phyloP scores from a whole-genome alignment of 2,797 vertebrate species.

The Carcharodon carcharias region DNA sequence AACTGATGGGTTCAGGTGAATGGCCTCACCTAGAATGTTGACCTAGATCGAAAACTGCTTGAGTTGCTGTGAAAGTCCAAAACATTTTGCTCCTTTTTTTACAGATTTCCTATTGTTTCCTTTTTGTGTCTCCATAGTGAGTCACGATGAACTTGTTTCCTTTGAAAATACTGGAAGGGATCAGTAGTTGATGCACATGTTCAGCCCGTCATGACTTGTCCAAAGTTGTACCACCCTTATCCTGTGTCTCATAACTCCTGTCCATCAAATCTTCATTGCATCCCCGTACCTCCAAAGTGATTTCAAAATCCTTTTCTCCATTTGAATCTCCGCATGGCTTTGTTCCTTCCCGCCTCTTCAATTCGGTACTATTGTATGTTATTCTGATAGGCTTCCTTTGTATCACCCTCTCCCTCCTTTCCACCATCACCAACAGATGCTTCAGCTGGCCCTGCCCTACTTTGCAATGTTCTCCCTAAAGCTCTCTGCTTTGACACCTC shows the following conservation, averaged over 20 bases:
- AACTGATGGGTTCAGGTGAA: neutral
- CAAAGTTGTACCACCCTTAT: neutral
- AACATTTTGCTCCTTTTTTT: neutral
- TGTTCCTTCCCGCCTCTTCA: neutral
- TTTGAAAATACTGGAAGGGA: neutral
- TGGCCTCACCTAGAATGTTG: neutral
- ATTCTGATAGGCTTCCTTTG: neutral
- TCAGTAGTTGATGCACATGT: neutral
- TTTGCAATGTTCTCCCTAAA: neutral
- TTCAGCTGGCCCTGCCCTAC: neutral
- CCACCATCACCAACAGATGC: neutral
- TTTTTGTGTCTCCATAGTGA: neutral
- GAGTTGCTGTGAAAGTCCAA: neutral
- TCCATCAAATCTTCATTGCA: neutral
- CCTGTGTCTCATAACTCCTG: neutral
- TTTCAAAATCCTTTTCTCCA: neutral
- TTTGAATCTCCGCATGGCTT: neutral
- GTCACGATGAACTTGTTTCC: neutral
- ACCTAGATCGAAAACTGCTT: neutral
- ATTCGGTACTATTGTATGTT: neutral
- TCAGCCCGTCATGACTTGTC: neutral
- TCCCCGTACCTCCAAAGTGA: neutral
- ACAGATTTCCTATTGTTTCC: neutral
- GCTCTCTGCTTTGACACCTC: neutral
- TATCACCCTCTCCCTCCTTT: neutral